Conservation (phyloP, 2,797 vertebrate genomes). For the Tadarida brasiliensis region DNA sequence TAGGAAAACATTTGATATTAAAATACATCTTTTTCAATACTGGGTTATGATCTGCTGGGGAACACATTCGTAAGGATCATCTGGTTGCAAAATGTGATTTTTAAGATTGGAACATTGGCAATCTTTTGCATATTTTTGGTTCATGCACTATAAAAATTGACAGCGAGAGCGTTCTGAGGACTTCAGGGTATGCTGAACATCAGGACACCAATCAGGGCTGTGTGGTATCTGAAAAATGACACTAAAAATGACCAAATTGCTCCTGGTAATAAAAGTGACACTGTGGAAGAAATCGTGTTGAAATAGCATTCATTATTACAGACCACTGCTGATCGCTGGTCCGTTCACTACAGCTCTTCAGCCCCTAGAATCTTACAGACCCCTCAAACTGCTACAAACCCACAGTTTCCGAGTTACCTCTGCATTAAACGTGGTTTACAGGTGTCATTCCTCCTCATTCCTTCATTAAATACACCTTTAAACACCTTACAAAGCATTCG, state of each 20-base stretch:
- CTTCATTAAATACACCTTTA: neutral
- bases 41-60: slow-evolving; percentile 83
- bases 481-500: neutral
- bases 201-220: slow-evolving; percentile 75
- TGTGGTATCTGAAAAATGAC: neutral
- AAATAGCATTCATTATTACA: neutral
- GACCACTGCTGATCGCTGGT: neutral
- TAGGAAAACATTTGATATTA: slow-evolving; percentile 86
- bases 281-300: neutral
- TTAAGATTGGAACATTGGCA: slow-evolving; percentile 78
- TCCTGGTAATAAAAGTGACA: slow-evolving; percentile 46
- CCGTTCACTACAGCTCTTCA: neutral
- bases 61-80: slow-evolving; percentile 84
- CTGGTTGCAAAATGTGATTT: slow-evolving; percentile 87
- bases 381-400: neutral
- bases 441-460: neutral
- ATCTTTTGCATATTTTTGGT: slow-evolving; percentile 74
- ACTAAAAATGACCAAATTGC: slow-evolving; percentile 35
- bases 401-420: neutral
- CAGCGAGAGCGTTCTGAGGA: slow-evolving; percentile 75
- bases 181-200: slow-evolving; percentile 70
- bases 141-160: slow-evolving; percentile 73
- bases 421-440: neutral
- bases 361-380: neutral
- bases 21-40: slow-evolving; percentile 81